Evolutionary conservation across 2,113 vertebrate species (phyloP).

Genomic region (Pelusios castaneus): DNA sequence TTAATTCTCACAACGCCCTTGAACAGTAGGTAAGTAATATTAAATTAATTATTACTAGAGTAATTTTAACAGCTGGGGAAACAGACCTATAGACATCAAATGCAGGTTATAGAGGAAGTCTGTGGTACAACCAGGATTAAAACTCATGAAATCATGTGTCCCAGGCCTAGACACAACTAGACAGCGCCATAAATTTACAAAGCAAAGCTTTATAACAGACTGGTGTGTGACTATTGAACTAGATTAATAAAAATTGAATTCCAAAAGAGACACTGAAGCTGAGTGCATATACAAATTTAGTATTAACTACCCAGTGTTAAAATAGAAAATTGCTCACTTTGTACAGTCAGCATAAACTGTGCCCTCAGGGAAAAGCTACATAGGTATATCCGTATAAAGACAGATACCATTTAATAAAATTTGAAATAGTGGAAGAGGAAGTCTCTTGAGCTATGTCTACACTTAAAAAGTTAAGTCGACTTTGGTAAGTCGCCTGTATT

Average conservation of each 20-base stretch:
- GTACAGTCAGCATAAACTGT: neutral
- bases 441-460: too few species aligned
- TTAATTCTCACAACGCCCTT: neutral
- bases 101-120: neutral
- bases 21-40: neutral
- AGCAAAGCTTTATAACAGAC: neutral
- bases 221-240: neutral
- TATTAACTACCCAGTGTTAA: neutral
- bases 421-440: neutral
- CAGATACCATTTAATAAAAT: neutral
- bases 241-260: neutral
- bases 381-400: neutral
- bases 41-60: neutral
- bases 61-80: neutral
- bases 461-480: too few species aligned
- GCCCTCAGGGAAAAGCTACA: neutral
- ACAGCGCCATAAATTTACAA: neutral
- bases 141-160: neutral
- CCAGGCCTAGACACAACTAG: neutral
- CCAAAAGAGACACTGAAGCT: neutral
- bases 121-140: neutral
- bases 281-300: neutral
- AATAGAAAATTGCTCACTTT: neutral
- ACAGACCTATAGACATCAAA: too few species aligned
- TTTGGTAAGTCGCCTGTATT: too few species aligned